Percentiles rank a stretch among this genome's conserved stretches.
Conservation (phyloP, 2,888 invertebrate species). For the Chironomus tentans region DNA sequence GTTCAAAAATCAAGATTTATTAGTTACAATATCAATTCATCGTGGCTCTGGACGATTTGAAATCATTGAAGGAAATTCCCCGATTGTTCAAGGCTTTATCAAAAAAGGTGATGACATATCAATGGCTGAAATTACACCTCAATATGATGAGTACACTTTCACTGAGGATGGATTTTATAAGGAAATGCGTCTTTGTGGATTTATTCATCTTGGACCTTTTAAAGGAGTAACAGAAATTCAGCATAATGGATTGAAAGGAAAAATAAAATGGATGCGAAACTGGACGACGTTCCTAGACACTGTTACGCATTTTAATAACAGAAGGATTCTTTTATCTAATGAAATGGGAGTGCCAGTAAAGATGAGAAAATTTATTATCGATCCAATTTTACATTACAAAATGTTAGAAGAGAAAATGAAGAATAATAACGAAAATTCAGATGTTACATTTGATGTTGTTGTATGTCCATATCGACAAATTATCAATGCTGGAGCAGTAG, state of each 20-base stretch:
- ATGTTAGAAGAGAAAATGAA: conserved; percentile 37
- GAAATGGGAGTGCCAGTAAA: conserved; percentile 66
- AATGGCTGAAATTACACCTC: neutral
- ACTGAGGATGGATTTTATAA: conserved; percentile 51
- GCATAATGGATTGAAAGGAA: conserved; percentile 38
- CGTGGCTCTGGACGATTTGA: conserved; percentile 53
- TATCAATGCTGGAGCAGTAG: conserved; percentile 61
- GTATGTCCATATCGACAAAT: conserved; percentile 34
- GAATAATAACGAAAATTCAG: conserved; percentile 39
- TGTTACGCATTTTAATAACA: conserved; percentile 65
- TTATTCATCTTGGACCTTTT: conserved; percentile 47
- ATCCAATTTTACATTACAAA: conserved; percentile 52
- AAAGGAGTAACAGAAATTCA: conserved; percentile 34
- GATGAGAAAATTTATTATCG: conserved; percentile 59
- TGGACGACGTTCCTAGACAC: conserved; percentile 89
- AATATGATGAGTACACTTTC: too few species aligned
- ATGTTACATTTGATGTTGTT: conserved; percentile 36
- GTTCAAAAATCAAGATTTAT: conserved; percentile 50
- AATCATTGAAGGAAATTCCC: conserved; percentile 57
- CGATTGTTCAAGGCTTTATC: conserved; percentile 62
- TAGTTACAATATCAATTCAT: conserved; percentile 49
- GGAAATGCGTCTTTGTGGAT: conserved; percentile 60
- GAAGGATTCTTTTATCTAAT: conserved; percentile 59
- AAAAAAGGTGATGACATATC: conserved; percentile 45
- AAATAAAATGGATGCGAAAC: conserved; percentile 69